Evolutionary conservation across 1,140 invertebrate genomes (phyloP).

Genomic region (Pemphigus obesinymphae): DNA sequence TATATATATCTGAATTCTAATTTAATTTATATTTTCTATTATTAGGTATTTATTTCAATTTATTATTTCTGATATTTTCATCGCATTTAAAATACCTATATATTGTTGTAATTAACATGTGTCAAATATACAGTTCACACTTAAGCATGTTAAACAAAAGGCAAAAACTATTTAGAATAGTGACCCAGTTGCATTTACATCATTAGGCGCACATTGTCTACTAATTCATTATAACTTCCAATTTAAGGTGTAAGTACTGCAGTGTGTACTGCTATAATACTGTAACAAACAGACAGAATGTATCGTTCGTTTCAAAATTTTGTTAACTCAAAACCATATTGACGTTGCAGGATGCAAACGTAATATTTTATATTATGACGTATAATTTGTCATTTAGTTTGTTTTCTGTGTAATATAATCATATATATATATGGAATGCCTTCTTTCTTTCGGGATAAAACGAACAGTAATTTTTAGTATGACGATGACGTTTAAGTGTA

Average conservation of each 20-base stretch:
- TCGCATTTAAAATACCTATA: too few species aligned
- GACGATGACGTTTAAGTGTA: background rate
- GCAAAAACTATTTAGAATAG: conserved; percentile 11
- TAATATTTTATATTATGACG: background rate
- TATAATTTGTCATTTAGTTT: background rate
- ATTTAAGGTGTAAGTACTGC: background rate
- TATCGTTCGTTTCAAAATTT: background rate
- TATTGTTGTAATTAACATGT: background rate
- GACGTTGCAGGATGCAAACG: background rate
- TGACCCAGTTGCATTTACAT: conserved; percentile 22
- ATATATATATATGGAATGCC: background rate
- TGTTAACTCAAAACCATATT: background rate
- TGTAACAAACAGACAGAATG: background rate
- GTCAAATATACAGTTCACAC: conserved; percentile 29
- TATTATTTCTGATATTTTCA: background rate
- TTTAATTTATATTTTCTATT: too few species aligned
- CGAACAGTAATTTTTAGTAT: background rate
- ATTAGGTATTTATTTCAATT: background rate
- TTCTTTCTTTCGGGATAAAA: background rate
- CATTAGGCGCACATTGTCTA: background rate
- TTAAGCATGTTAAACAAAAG: background rate
- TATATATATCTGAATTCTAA: too few species aligned
- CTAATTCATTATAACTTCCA: conserved; percentile 2
- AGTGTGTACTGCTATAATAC: background rate
- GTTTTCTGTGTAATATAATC: background rate